Base-by-base conservation (phyloP, 1,140 invertebrate species). In the Zaprionus vittiger region DNA sequence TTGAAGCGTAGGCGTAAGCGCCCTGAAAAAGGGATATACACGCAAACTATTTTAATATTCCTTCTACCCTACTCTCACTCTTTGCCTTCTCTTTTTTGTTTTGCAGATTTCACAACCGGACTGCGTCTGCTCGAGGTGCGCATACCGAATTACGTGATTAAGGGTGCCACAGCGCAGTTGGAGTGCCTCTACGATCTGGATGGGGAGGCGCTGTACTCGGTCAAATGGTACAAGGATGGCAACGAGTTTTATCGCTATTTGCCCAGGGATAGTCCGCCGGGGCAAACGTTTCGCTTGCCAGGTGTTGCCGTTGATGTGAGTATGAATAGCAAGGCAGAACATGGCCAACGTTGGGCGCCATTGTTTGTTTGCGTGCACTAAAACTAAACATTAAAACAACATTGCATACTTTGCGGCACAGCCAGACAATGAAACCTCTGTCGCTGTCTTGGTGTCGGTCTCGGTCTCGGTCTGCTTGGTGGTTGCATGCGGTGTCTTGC, bases 191-290 rank as follows among this genome's bases (percentile, higher is more conserved):
- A 95, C 91, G 93, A 95, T 87, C 93, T 96, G 87, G 95, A 96
- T 79, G 94, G 93, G 1, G 95, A 96, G 72, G 92, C 93, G 22
- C 94, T 97, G 28, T 97, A 97, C 91, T 96, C 96, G 5, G 95
- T 97, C 65, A 96, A 97, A 93, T 97, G 96, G 96, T 97, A 96
- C 94, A 96, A 95, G 92, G 96, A 96, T 77, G 95, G 95, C 69
- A 94, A 96, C 80, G 96, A 97, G 93, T 97, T 97, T 93, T 97
- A 96, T 93, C 95, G 96, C 93, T 97, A 95, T 93, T 95, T 96
- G 56, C 96, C 96, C 2, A 93, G 95, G 65, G 95, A 96, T 83
- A 94, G 93, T 80, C 95, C 95, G 62, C 94, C 95, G 17, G 94
- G 94, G 38, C 93, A 95, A 83, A 93, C 94, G 38, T 96, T 96